Base-by-base conservation (phyloP, 2,113 vertebrate species). In the Ivindomyrus marchei region DNA sequence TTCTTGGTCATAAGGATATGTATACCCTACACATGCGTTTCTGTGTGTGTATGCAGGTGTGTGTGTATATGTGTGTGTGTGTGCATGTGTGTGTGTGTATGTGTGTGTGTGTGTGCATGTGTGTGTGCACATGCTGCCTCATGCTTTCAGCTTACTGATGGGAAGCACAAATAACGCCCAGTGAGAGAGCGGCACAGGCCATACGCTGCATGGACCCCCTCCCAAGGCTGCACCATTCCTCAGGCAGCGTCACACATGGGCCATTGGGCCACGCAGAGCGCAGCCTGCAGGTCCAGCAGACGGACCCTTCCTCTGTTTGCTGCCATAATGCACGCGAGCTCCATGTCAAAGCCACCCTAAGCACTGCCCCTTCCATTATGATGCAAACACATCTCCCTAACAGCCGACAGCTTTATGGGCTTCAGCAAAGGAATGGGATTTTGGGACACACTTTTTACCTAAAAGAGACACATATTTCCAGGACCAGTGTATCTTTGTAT, bases 81-180 rank as follows among this genome's bases (percentile, higher is more conserved):
- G 27, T 27, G 27, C 27, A 27, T 27, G 27, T 27, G 27, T 27
- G 27, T 36, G 87, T 58, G 27, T 39, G 10, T 1, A 0, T 31
- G 19, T 88, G 88, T 49, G 50, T 17, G 3, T 52, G 21, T 66
- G 27, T 24, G 88, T n/a, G 58, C 31, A 0, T 15, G 58, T 88
- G 42, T 88, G 88, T 27, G 36, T 46, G 15, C 2, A 24, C 92
- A 90, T 90, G 89, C 74, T 19, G n/a, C 10, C 90, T 46, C 91
- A 49, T 90, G 90, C 93, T 91, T 85, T 85, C 39, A 47, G 39
- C 45, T 85, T n/a, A 85, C 19, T 85, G 83, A 85, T 47, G 83
- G 8, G 9, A 85, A 47, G 5, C 83, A 47, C 42, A 85, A 24
- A 85, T 11, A 85, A 24, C 0, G 74, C 1, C 36, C 36, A 19